Base-by-base conservation (phyloP, 30 jellyfish, hydroid and myxozoan genomes). In the Aurelia aurita region DNA sequence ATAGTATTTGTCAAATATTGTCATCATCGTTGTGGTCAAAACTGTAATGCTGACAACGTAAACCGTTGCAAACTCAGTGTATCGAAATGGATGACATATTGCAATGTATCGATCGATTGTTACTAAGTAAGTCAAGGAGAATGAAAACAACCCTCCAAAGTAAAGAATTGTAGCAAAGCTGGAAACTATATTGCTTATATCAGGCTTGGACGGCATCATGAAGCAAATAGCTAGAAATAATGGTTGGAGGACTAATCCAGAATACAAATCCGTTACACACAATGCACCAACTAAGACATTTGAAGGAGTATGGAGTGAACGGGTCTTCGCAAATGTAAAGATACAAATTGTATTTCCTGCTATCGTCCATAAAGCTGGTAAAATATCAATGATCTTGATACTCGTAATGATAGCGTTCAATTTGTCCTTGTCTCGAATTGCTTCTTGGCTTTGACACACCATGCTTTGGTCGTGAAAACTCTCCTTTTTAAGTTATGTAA, bases 41-140 rank as follows among this genome's bases (percentile, higher is more conserved):
- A 39, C 14, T 39, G 51, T 39, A 6, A 39, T 39, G 51, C 14
- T 4, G 15, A 39, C 15, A 39, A 8, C 16, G 15, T 39, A 61
- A 5, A 22, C 18, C 6, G 73, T 61, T 22, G 20, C 73, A 15
- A 61, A 3, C 8, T 19, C 32, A 7, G 15, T 22, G 73, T 61
- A 61, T 21, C 73, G 28, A 31, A 34, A 54, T 3, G 79, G 58
- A 67, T 22, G 46, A 28, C 79, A 67, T 1, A 67, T 67, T 25
- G 79, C 79, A 67, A 67, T 22, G 62, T 67, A 67, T 22, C 79
- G 57, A 22, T 67, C 79, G 2, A 67, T 49, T 28, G 79, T 67
- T 7, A 67, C 58, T 5, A 28, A 28, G 58, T 34, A 26, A 18
- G 58, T 25, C 79, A 67, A 67, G 11, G 7, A 32, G 6, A 34